These are phyloP conservation scores for Misgurnus anguillicaudatus DNA, from an alignment of 2,113 vertebrate genomes.

Conservation along the genomic window DNA sequence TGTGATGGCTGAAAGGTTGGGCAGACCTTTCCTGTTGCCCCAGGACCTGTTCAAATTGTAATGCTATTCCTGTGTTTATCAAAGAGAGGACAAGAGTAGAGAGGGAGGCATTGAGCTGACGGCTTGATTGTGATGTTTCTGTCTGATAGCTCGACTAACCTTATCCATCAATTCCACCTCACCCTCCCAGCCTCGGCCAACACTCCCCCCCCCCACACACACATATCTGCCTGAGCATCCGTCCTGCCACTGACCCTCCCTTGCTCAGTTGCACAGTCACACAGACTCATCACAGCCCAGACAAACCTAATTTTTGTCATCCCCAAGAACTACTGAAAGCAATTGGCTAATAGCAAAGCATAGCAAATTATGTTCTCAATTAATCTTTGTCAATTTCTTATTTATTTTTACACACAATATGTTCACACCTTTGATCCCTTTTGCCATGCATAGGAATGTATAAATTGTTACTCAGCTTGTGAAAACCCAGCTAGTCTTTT, in stretches of 20 bases:
- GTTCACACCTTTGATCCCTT: constrained; percentile 76
- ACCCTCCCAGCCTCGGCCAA: constrained; percentile 74
- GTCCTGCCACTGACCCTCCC: constrained; percentile 39
- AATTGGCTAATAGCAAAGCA: constrained; percentile 38
- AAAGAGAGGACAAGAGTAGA: constrained; percentile 71
- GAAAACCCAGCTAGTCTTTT: no score
- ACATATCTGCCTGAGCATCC: constrained; percentile 37
- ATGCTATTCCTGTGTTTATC: constrained; percentile 84
- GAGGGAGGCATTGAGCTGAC: constrained; percentile 78
- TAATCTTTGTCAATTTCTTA: background rate
- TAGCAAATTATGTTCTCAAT: constrained; percentile 9
- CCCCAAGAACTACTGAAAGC: constrained; percentile 54
- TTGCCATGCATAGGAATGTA: constrained; percentile 32
- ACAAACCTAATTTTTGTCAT: constrained; percentile 29
- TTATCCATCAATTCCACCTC: constrained; percentile 83
- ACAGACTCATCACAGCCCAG: constrained; percentile 29
- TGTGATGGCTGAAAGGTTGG: constrained; percentile 65
- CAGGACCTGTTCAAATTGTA: constrained; percentile 79
- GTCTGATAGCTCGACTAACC: constrained; percentile 81
- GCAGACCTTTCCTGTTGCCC: constrained; percentile 70
- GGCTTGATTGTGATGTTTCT: constrained; percentile 83
- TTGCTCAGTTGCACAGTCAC: constrained; percentile 35
- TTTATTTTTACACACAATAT: constrained; percentile 66
- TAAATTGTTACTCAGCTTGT: no score
- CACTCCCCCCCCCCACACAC: constrained; percentile 56